A percentile compares a stretch with the other conserved stretches of the same genome.
Evolutionary conservation across 1,140 invertebrate genomes (phyloP).

Genomic region (Euura saliciscinereae): DNA sequence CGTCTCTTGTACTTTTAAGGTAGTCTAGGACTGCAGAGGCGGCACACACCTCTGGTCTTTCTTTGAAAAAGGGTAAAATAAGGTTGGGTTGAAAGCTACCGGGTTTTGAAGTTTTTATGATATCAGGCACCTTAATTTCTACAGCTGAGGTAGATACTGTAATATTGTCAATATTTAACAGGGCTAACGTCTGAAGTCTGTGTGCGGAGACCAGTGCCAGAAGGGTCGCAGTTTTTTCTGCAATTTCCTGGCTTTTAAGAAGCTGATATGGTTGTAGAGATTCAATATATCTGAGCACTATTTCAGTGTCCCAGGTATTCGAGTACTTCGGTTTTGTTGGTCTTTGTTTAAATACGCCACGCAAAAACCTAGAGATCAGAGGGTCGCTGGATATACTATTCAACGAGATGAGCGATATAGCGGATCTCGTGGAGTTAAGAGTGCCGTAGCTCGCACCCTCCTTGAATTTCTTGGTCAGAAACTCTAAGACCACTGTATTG

Average conservation of each 20-base stretch:
- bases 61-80: conserved; percentile 11
- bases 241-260: not conserved
- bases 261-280: not conserved
- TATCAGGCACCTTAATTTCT: not conserved
- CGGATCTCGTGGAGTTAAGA: conserved; percentile 11
- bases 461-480: not conserved
- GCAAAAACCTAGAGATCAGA: conserved; percentile 20
- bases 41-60: not conserved
- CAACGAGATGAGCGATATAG: conserved; percentile 13
- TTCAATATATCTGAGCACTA: conserved; percentile 8
- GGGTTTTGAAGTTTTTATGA: not conserved
- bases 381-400: conserved; percentile 10
- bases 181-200: not conserved
- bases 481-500: not conserved
- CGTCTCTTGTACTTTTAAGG: not conserved
- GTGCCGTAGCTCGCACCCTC: not conserved
- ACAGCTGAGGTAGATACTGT: not conserved
- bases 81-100: not conserved
- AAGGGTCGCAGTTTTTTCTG: not conserved
- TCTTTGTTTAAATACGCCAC: conserved; percentile 20
- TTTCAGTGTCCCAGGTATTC: conserved; percentile 20
- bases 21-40: conserved; percentile 7
- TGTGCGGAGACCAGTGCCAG: not conserved
- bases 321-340: conserved; percentile 24
- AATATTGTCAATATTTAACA: not conserved